Evolutionary conservation across 2,888 invertebrate species (phyloP).

Genomic region (Stramonita haemastoma): DNA sequence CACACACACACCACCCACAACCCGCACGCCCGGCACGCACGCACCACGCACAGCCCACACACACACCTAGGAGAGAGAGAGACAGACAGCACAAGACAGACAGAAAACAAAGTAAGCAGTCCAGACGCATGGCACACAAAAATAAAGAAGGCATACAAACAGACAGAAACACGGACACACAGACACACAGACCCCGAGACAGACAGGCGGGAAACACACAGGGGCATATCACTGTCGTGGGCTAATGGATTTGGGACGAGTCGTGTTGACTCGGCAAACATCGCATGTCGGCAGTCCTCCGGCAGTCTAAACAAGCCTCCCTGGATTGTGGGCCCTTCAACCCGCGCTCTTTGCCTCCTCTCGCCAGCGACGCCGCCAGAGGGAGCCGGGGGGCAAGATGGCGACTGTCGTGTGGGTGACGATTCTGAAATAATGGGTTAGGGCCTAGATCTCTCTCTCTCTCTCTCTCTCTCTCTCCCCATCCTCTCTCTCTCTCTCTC

Average conservation of each 20-base stretch:
- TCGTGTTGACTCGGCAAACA: conserved; percentile 30
- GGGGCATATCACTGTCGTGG: conserved; percentile 28
- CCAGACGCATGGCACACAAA: no score
- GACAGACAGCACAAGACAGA: no score
- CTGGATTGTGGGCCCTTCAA: conserved; percentile 4
- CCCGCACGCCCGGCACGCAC: no score
- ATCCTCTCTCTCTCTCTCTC: no score
- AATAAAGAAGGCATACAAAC: neutral
- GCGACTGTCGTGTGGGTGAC: conserved; percentile 56
- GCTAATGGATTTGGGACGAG: conserved; percentile 20
- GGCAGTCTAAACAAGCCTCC: neutral
- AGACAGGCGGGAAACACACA: no score
- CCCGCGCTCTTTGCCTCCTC: neutral
- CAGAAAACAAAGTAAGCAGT: no score
- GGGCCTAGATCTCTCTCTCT: neutral
- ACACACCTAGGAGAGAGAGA: no score
- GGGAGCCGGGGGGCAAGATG: conserved; percentile 57
- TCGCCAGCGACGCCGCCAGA: conserved; percentile 14
- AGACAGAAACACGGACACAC: neutral
- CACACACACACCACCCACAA: no score
- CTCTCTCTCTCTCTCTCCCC: neutral
- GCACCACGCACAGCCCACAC: no score
- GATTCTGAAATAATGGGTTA: conserved; percentile 14
- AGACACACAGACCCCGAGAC: neutral
- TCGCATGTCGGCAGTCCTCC: neutral